phyloP scores from a whole-genome alignment of 37 sponge, comb jelly and placozoan genomes.

The Theonella swinhoei region DNA sequence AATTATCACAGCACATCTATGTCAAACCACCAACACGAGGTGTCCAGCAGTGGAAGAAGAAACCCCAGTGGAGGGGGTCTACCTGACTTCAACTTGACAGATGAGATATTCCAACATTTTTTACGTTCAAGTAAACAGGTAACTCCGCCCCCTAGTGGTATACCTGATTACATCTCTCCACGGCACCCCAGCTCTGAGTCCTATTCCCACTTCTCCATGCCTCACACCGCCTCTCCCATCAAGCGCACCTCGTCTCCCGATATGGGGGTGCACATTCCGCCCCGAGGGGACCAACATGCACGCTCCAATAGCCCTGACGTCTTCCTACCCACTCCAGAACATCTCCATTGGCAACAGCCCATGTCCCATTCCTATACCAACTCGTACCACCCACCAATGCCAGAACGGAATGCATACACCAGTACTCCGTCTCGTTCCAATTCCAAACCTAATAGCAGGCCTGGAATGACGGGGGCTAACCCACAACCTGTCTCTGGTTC shows the following conservation, averaged over 20 bases:
- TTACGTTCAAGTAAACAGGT: neutral
- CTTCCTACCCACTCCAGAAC: neutral
- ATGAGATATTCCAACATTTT: constrained; percentile 42
- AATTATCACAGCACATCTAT: neutral
- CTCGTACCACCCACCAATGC: neutral
- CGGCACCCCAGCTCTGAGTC: neutral
- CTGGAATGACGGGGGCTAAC: neutral
- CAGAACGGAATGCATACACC: neutral
- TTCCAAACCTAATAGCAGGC: neutral
- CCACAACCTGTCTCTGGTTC: neutral
- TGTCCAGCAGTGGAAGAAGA: neutral
- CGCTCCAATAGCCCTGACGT: neutral
- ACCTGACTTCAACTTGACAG: constrained; percentile 33
- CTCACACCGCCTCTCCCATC: constrained; percentile 13
- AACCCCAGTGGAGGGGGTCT: neutral
- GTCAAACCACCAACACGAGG: neutral
- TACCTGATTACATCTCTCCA: neutral
- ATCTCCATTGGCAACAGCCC: neutral
- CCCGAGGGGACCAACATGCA: neutral
- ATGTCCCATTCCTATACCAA: neutral
- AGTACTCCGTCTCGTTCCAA: neutral
- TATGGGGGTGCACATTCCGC: neutral
- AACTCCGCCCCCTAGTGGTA: neutral
- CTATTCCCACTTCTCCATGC: neutral
- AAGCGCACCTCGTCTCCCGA: constrained; percentile 33